Evolutionary conservation across 1,140 invertebrate genomes (phyloP).

Genomic region (Drosophila nannoptera): DNA sequence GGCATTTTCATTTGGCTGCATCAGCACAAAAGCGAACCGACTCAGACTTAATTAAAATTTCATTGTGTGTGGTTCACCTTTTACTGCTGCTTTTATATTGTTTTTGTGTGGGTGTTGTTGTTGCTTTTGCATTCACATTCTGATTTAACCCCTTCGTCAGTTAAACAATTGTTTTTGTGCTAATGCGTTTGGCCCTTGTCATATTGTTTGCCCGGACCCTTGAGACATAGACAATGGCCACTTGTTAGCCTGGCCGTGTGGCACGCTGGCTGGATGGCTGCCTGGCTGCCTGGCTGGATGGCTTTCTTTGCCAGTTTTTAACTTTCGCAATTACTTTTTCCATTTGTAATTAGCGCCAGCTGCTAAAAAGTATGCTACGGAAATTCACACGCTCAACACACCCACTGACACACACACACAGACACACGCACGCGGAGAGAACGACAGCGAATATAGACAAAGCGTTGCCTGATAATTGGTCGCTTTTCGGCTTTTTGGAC

Average conservation of each 20-base stretch:
- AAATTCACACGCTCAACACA: slow-evolving; percentile 21
- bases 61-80: slow-evolving; percentile 66
- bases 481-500: slow-evolving; percentile 46
- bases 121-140: slow-evolving; percentile 16
- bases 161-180: slow-evolving; percentile 46
- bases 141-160: slow-evolving; percentile 37
- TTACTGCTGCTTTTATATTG: slow-evolving; percentile 33
- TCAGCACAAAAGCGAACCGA: slow-evolving; percentile 64
- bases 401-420: background rate
- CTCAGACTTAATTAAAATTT: slow-evolving; percentile 76
- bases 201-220: slow-evolving; percentile 47
- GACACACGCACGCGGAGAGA: background rate
- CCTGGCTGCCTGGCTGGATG: background rate
- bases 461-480: slow-evolving; percentile 55
- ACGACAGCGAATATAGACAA: background rate
- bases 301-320: slow-evolving; percentile 23
- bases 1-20: slow-evolving; percentile 73
- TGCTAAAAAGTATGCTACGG: slow-evolving; percentile 56
- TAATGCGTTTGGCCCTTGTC: slow-evolving; percentile 40
- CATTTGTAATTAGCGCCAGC: slow-evolving; percentile 56
- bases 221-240: slow-evolving; percentile 40
- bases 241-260: slow-evolving; percentile 33
- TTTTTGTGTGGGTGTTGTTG: background rate
- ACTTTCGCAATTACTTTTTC: slow-evolving; percentile 35
- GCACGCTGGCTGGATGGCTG: background rate